Base-by-base conservation (phyloP, 1,140 invertebrate species). In the Drosophila sp. region DNA sequence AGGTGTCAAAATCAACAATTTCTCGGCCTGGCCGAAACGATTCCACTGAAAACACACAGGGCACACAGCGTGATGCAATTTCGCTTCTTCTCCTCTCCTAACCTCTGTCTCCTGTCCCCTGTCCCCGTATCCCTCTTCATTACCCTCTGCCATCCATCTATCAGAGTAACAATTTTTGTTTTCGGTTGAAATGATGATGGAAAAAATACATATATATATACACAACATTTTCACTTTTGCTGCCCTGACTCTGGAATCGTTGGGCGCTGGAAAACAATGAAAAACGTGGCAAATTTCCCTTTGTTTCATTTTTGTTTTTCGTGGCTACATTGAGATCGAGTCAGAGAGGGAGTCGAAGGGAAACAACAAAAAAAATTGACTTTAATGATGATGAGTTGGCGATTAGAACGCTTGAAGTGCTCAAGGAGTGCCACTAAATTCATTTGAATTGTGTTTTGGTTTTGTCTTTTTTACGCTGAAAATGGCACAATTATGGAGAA, bases 341-440 rank as follows among this genome's bases (percentile, higher is more conserved):
- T 2, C 4, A 50, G 23, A 17, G 44, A 50, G 68, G 65, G 40
- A 56, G 58, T 70, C 77, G 80, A 62, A 80, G 68, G 57, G 62
- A 72, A 77, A 77, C 60, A 78, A 56, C 38, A 47, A 41, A 79
- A 72, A 80, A 89, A 86, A 90, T 79, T 73, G 70, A 90, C 78
- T 89, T 89, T 89, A 89, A 89, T 89, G 81, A 89, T 89, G 84
- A 89, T 89, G 84, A 89, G 84, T 90, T 90, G 77, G 84, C 84
- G 84, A 78, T 87, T 87, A 89, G 76, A 83, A 79, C 66, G 66
- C 77, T 79, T 62, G 69, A 57, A 73, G 41, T 62, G 57, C 62
- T 56, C 50, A 29, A 32, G n/a, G 67, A 71, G 72, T 71, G 71
- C 72, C 67, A 78, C 63, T 72, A 78, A 78, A 81, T 82, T 82